Conservation (phyloP, 2,888 invertebrate genomes). For the Chalcosyrphus nemorum region DNA sequence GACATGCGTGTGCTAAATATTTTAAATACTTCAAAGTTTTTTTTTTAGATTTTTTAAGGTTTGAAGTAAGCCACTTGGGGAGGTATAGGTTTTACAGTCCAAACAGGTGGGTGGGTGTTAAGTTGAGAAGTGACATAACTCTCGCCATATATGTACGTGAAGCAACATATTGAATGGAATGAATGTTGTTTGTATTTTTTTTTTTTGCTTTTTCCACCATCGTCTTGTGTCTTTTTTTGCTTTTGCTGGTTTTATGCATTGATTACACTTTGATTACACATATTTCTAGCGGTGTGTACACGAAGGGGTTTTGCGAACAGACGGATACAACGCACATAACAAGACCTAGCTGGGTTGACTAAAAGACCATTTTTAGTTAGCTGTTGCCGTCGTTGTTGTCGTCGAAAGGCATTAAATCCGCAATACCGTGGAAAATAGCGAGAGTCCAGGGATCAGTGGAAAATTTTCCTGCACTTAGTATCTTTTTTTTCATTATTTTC, state of each 20-base stretch:
- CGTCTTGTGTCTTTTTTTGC: neutral
- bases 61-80: constrained; percentile 21
- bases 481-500: too few species aligned
- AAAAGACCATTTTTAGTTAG: constrained; percentile 2
- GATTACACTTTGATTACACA: constrained; percentile 37
- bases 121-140: constrained; percentile 51
- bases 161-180: constrained; percentile 23
- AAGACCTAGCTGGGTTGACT: neutral
- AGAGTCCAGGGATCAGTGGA: neutral
- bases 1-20: constrained; percentile 64
- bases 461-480: constrained; percentile 7
- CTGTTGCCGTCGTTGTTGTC: neutral
- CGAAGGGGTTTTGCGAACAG: neutral
- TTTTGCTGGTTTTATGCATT: constrained; percentile 25
- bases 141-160: neutral
- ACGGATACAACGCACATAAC: constrained; percentile 6
- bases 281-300: constrained; percentile 3
- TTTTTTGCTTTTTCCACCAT: too few species aligned
- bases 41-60: too few species aligned
- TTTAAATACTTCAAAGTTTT: constrained; percentile 28
- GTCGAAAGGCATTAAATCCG: constrained; percentile 13
- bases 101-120: constrained; percentile 51
- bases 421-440: neutral
- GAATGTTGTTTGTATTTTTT: constrained; percentile 2
- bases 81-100: neutral